These are phyloP conservation scores for Bombus vancouverensis DNA, from an alignment of 1,140 invertebrate genomes.

Conservation along the genomic window DNA sequence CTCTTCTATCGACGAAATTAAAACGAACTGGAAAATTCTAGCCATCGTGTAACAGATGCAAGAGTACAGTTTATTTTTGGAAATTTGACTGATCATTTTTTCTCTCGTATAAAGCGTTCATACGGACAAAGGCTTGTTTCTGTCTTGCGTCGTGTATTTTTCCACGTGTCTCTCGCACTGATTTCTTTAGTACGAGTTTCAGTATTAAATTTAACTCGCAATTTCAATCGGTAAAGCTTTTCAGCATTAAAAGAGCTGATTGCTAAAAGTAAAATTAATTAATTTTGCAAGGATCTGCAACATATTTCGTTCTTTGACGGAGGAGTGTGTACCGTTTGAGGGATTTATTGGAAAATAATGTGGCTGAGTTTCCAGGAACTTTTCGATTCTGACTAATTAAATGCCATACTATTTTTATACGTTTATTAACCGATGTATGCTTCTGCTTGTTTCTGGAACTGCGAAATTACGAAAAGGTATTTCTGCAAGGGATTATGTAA, in stretches of 20 bases:
- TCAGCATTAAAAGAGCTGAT: neutral
- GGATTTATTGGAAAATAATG: neutral
- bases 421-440: neutral
- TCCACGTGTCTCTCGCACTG: neutral
- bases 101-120: no score
- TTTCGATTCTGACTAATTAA: neutral
- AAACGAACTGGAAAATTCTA: neutral
- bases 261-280: neutral
- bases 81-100: no score
- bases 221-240: neutral
- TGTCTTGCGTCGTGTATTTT: neutral
- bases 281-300: neutral
- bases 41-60: neutral
- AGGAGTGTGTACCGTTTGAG: neutral
- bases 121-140: neutral
- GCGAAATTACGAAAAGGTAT: neutral
- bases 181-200: neutral
- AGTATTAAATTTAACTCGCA: neutral
- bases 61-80: neutral
- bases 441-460: neutral
- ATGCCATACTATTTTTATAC: neutral
- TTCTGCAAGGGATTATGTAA: constrained; percentile 11
- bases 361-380: neutral
- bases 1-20: no score
- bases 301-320: neutral